Conservation (phyloP, 2,113 vertebrate genomes). For the Cheirogaleus medius region DNA sequence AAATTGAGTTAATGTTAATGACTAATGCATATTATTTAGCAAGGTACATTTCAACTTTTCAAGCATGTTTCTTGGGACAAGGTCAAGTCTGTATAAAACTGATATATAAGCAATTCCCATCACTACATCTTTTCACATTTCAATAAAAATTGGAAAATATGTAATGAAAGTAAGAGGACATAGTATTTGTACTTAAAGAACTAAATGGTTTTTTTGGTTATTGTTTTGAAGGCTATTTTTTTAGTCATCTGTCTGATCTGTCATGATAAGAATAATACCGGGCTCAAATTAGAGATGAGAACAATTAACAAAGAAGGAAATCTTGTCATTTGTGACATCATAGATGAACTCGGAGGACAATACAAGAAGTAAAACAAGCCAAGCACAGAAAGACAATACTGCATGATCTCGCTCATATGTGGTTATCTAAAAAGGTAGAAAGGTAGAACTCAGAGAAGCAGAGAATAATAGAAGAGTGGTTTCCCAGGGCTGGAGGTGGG, state of each 20-base stretch:
- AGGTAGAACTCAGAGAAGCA: background rate
- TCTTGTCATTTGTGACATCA: background rate
- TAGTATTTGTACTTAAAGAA: background rate
- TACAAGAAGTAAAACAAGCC: background rate
- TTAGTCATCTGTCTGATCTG: background rate
- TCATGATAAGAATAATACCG: background rate
- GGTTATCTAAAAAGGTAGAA: background rate
- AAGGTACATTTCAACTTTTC: constrained; percentile 44
- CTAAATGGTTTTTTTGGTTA: background rate
- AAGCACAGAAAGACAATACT: background rate
- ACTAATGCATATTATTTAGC: constrained; percentile 40
- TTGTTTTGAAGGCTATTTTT: background rate
- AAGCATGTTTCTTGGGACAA: constrained; percentile 48
- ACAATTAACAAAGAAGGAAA: background rate
- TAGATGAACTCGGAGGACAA: background rate
- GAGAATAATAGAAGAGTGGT: background rate
- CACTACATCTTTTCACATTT: background rate
- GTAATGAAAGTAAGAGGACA: background rate
- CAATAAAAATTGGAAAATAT: background rate
- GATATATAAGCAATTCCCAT: background rate
- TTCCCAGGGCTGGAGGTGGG: accelerated
- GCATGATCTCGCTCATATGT: background rate
- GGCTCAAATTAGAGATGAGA: constrained; percentile 14
- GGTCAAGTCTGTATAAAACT: constrained; percentile 59
- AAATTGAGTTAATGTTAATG: constrained; percentile 67